phyloP scores from a whole-genome alignment of 1,140 invertebrate genomes.

The Drosophila grimshawi region DNA sequence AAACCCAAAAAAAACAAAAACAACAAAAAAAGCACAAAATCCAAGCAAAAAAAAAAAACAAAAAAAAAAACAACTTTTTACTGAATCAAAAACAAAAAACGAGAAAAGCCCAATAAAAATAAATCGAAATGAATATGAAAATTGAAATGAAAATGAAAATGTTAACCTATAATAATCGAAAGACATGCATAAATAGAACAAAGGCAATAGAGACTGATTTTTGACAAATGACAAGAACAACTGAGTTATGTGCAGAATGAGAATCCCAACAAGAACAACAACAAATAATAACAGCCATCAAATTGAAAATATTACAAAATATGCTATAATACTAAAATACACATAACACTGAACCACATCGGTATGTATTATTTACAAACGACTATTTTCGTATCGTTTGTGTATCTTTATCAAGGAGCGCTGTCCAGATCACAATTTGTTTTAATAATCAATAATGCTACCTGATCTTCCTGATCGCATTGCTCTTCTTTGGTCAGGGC shows the following conservation, averaged over 20 bases:
- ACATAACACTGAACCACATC: too few species aligned
- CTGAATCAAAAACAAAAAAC: constrained; percentile 43
- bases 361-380: too few species aligned
- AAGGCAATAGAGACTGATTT: constrained; percentile 85
- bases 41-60: constrained; percentile 9
- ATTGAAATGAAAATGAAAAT: constrained; percentile 54
- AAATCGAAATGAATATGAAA: constrained; percentile 26
- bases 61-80: constrained; percentile 46
- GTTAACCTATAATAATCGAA: constrained; percentile 50
- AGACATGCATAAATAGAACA: constrained; percentile 68
- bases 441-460: too few species aligned
- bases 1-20: constrained; percentile 51
- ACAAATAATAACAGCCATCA: constrained; percentile 16
- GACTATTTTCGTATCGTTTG: too few species aligned
- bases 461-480: neutral
- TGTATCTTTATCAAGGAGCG: too few species aligned
- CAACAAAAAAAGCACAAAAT: constrained; percentile 35
- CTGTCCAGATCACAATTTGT: constrained; percentile 1
- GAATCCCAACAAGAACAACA: constrained; percentile 2
- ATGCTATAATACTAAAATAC: constrained; percentile 4
- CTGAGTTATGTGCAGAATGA: constrained; percentile 16
- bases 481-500: constrained; percentile 8
- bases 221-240: constrained; percentile 51
- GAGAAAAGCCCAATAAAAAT: constrained; percentile 41
- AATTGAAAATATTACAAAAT: constrained; percentile 4